Base-by-base conservation (phyloP, 2,113 vertebrate genomes). In the Cheirogaleus medius region DNA sequence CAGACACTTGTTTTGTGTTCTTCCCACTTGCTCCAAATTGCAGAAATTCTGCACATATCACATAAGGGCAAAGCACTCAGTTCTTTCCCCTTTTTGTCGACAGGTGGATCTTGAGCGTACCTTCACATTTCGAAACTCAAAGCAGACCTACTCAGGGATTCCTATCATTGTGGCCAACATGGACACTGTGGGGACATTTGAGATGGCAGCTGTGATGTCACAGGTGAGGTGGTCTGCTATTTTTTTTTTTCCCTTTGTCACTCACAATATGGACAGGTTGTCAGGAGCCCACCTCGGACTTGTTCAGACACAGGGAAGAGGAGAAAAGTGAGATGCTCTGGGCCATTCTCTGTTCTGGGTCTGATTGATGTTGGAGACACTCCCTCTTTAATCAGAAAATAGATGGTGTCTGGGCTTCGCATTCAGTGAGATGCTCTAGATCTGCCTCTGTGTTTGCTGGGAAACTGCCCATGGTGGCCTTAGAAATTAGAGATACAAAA, bases 181-280 rank as follows among this genome's bases (percentile, higher is more conserved):
- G 99, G 99, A 99, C 98, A 99, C 99, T 11, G 99, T 99, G 44
- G 99, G 99, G 25, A 99, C 99, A 0, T 99, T 99, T 98, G 99
- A 99, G 98, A 99, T 99, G 99, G 99, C 99, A 0, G 98, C 98
- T 74, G 99, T 99, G 95, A 99, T 99, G 98, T 99, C 99, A 97
- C 99, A 99, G 99, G 99, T 99, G 98, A 98, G 83, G 12, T 0
- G 0, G 20, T 21, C 17, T 58, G 12, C 49, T 58, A 60, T 17
- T 6, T 95, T 44, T 39, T 17, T 8, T 95, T 9, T 12, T n/a
- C n/a, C 34, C 18, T 73, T 80, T 76, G 29, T 17, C 49, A 29
- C 5, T 80, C 21, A 11, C 71, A 58, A 3, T 49, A 20, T 27
- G 64, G 27, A 6, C 1, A 56, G 20, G 4, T 39, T 77, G 29